Evolutionary conservation across 1,140 invertebrate genomes (phyloP), one percentile per base, ranked within the genome.

Genomic region (Hetaerina americana): DNA sequence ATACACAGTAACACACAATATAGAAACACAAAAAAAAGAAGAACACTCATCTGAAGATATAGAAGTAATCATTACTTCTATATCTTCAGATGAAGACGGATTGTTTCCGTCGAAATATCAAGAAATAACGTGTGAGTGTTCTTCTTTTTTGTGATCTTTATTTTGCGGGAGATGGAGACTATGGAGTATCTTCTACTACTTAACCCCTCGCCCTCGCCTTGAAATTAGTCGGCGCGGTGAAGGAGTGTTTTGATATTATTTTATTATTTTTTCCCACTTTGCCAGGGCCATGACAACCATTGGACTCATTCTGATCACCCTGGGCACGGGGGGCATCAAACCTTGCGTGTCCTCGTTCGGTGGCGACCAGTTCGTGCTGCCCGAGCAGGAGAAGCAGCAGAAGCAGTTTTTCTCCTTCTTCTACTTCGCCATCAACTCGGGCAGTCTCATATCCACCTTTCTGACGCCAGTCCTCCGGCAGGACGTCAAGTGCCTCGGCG

Each of bases 281-380:
- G n/a, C 27, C 83, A 92, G 89, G 75, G 83, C 81, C 72, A 85
- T 93, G 29, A 89, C 91, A 1, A 84, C 95, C 6, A 8, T 93
- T n/a, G 94, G 94, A 0, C 81, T 97, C 71, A 75, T 89, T 0
- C 81, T 96, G 18, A 94, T 97, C 74, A 94, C 94, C 1, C 71
- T 96, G 15, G 95, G 95, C 0, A 95, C 94, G 0, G 97, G 96
- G 8, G 95, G 97, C 1, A 99, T 99, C 77, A 99, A 99, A 79
- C 96, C 97, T 0, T 98, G 96, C 79, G 96, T 99, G 0, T 88
- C 94, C 0, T 92, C 97, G 0, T 99, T 99, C 80, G 97, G 97
- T 24, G 97, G 95, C 0, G 97, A 99, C 82, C 97, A 99, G 82
- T 97, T 96, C 79, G 82, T 86, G 73, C 75, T 93, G 40, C 93